Base-by-base conservation (phyloP, 2,797 vertebrate genomes). In the Psittacula echo region DNA sequence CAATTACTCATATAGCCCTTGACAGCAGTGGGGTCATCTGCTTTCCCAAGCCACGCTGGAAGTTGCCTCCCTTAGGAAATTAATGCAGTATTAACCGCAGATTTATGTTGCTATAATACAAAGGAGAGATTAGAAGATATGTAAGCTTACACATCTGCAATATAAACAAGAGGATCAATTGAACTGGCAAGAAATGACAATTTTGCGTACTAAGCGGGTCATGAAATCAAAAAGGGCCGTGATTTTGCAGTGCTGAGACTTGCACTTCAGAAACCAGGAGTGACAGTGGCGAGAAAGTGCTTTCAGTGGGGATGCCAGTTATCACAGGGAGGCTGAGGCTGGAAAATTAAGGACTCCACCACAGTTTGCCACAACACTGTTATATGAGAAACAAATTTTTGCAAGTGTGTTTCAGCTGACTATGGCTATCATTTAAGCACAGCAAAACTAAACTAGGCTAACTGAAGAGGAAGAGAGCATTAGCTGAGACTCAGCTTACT, bases 41-140 rank as follows among this genome's bases (percentile, higher is more conserved):
- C 87, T 97, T 95, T 89, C 76, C 86, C 87, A 93, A 94, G 58
- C 45, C 47, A 45, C 7, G 26, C 85, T 96, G 76, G 85, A 85
- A 76, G 73, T 91, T 96, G 87, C 51, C 82, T 96, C 91, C 86
- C 91, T 90, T 90, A 90, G 82, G 84, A 90, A 75, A 83, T 96
- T 86, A 85, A 88, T 94, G 72, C 92, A 89, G 65, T 89, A 74
- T 67, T 94, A 94, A 87, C 74, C 80, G 54, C 82, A 85, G 71
- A 87, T 92, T 91, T 87, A 64, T 82, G 90, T 62, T 92, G 74
- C 67, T 78, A 45, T 91, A 91, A 91, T 94, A 94, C 92, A 94
- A 94, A 96, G 92, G 88, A 86, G 90, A 94, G 91, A 89, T 82
- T 60, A 93, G 86, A 84, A 90, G 81, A 87, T 65, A 48, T 7